phyloP scores from a whole-genome alignment of 2,113 vertebrate genomes.

The Epinephelus moara region DNA sequence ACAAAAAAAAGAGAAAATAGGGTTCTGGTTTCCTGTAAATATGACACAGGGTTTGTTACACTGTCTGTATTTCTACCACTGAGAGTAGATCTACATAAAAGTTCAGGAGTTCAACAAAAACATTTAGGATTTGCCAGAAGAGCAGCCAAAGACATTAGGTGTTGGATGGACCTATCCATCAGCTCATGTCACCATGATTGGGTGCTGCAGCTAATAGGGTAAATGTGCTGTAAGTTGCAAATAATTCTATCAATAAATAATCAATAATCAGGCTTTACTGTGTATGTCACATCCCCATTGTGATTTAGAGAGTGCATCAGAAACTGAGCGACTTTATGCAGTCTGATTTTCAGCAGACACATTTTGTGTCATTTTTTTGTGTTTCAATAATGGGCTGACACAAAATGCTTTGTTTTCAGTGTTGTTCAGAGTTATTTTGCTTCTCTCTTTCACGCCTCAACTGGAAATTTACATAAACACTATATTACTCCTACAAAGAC shows the following conservation, averaged over 20 bases:
- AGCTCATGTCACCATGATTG: not conserved
- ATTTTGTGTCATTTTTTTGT: not conserved
- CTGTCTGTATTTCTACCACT: not conserved
- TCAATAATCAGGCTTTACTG: not conserved
- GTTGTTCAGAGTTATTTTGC: not conserved
- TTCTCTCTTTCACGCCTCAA: not conserved
- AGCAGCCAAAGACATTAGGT: not conserved
- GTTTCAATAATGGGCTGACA: not conserved
- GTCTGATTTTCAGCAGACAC: not conserved
- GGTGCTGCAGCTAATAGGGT: conserved; percentile 4
- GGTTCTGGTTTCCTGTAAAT: not conserved
- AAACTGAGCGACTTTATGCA: not conserved
- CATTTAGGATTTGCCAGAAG: not conserved
- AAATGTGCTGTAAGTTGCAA: conserved; percentile 10
- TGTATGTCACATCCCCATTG: not conserved
- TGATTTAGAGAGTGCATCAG: not conserved
- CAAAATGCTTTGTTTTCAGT: not conserved
- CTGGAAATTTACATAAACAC: not conserved
- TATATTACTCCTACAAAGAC: not conserved
- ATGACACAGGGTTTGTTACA: not conserved
- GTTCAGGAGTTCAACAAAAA: not conserved
- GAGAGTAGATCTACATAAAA: not conserved
- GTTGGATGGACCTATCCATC: not conserved
- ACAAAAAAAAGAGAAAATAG: too few species aligned
- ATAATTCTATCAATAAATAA: not conserved